phyloP scores from a whole-genome alignment of 2,888 invertebrate genomes.

The Lissonota sp. region DNA sequence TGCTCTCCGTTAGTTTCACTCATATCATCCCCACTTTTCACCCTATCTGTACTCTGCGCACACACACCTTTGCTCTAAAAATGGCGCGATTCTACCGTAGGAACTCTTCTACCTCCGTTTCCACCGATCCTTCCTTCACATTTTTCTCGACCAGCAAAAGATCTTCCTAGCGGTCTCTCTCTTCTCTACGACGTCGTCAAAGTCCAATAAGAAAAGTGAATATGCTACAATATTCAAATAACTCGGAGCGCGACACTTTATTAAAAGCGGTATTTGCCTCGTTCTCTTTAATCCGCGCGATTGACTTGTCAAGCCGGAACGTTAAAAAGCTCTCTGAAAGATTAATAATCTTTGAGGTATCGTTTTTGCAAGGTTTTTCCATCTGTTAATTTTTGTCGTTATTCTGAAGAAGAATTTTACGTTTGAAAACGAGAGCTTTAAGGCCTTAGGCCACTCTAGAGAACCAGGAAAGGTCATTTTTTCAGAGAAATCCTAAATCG shows the following conservation, averaged over 20 bases:
- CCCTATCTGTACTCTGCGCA: conserved; percentile 6
- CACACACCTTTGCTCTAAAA: conserved; percentile 21
- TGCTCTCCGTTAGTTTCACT: conserved; percentile 49
- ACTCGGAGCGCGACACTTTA: conserved; percentile 79
- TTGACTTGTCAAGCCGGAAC: background rate
- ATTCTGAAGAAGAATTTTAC: too few species aligned
- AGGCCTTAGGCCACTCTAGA: too few species aligned
- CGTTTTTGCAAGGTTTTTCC: too few species aligned
- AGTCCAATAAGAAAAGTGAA: conserved; percentile 80
- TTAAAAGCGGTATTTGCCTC: conserved; percentile 81
- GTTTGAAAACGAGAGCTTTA: too few species aligned
- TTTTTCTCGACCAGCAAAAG: conserved; percentile 44
- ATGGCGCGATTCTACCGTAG: conserved; percentile 26
- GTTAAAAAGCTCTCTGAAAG: background rate
- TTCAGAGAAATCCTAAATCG: too few species aligned
- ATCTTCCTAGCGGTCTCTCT: conserved; percentile 30
- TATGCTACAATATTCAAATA: conserved; percentile 83
- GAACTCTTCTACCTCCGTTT: conserved; percentile 63
- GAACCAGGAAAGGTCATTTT: too few species aligned
- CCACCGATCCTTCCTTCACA: conserved; percentile 36
- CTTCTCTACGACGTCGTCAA: conserved; percentile 50
- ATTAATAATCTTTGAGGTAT: too few species aligned
- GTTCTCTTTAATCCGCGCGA: conserved; percentile 53
- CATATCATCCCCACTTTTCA: conserved; percentile 29
- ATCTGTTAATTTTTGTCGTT: too few species aligned